Conservation (phyloP, 1,140 invertebrate species). For the Eurytemora carolleeae region DNA sequence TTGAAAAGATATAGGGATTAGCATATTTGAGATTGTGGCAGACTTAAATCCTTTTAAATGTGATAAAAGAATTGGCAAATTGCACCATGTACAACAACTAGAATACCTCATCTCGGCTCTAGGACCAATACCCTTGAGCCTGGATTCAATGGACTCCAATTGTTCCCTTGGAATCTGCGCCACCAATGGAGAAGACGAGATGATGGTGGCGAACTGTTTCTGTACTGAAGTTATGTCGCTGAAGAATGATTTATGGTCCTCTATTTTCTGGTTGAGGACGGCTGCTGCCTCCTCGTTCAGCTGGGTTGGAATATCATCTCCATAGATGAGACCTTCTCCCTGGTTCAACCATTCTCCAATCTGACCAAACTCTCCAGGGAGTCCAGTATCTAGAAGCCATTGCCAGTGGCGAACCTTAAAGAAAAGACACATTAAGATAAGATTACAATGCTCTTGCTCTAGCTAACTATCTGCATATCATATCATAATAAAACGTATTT, state of each 20-base stretch:
- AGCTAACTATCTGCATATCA: too few relatives aligned
- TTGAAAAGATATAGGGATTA: too few relatives aligned
- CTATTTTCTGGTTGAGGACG: conserved; percentile 10
- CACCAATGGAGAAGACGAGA: conserved; percentile 33
- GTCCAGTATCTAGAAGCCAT: conserved; percentile 54
- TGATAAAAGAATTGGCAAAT: too few relatives aligned
- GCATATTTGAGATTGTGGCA: too few relatives aligned
- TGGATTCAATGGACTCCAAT: conserved; percentile 49
- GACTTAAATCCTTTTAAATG: too few relatives aligned
- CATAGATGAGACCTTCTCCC: conserved; percentile 56
- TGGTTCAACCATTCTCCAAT: conserved; percentile 71
- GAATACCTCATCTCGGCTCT: conserved; percentile 41
- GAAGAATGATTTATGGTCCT: conserved; percentile 45
- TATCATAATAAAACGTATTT: too few relatives aligned
- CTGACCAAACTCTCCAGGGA: conserved; percentile 59
- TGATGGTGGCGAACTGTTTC: conserved; percentile 48
- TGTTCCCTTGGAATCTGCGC: conserved; percentile 47
- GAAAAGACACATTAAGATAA: background rate
- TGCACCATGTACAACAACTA: too few relatives aligned
- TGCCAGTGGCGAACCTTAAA: conserved; percentile 55
- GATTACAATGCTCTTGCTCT: background rate
- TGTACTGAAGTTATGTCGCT: conserved; percentile 50
- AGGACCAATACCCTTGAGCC: conserved; percentile 46
- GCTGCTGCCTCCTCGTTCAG: conserved; percentile 54
- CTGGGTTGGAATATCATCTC: conserved; percentile 49